Base-by-base conservation (phyloP, 1,140 invertebrate species). In the Elymnias hypermnestra region DNA sequence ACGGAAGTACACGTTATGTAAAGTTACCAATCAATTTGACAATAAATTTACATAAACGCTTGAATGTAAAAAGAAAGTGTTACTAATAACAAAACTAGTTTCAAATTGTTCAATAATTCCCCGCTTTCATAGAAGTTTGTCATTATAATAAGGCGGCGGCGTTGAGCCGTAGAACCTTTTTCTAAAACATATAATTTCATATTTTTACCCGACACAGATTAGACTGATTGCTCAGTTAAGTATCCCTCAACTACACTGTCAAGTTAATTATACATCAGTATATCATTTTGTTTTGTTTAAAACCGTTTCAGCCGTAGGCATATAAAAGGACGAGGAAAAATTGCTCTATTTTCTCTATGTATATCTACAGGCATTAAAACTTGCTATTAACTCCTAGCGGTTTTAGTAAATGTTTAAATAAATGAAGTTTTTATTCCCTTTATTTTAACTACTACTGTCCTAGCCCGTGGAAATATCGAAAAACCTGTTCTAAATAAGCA, bases 141-240 rank as follows among this genome's bases (percentile, higher is more conserved):
- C 41, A 43, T 43, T 43, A 43, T 36, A 21, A 36, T 21, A 21
- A 7, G 33, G 33, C 18, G 33, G 33, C 8, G 25, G 25, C 31
- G 18, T 15, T 17, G 13, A 35, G 41, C 28, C 41, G 42, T 44
- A 22, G 42, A 23, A 36, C 33, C 21, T 44, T 44, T 29, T 36
- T 36, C 42, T 44, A 44, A 44, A 44, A 44, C 31, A 10, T 36
- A 21, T 35, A 43, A 35, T 43, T 43, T 22, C 29, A 43, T 43
- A 43, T 36, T 36, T 44, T 44, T 44, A 31, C 13, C 29, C n/a
- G 29, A 26, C 31, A 28, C 10, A 33, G 18, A 22, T 43, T 43
- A 43, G 42, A 44, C 19, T 44, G 31, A 44, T 44, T 44, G 31
- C 31, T 21, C 9, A n/a, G 19, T 29, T 22, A 35, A 44, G 29